Evolutionary conservation across 2,888 invertebrate genomes (phyloP), one percentile per base, ranked within the genome.

Genomic region (Glaucopsyche alexis): DNA sequence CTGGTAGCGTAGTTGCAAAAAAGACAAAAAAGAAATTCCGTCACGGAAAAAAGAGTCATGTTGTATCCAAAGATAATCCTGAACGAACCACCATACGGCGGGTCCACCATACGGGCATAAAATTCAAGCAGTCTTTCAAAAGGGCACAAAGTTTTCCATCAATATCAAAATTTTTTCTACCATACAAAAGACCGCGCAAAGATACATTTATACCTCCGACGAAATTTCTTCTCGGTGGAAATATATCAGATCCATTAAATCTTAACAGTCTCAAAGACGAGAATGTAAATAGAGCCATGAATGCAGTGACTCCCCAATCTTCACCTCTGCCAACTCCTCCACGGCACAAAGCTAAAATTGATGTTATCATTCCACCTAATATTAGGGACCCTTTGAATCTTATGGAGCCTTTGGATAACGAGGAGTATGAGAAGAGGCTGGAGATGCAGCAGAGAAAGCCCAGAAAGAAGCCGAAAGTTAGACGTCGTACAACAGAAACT

Each of bases 191-290:
- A 74, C 94, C 96, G 71, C 95, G 96, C 78, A 96, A 96, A 81
- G 95, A 96, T 78, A 94, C 94, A 73, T 95, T 96, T 78, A 96
- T 98, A 81, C 96, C 98, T 72, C 98, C 99, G 0, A 98, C 98
- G 0, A 98, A 98, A 87, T 99, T 99, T 89, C 91, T 98, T 6
- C 94, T 99, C 2, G 99, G 99, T 66, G 99, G 99, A 9, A 99
- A 98, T 87, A 98, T 98, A 79, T 96, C 96, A 79, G 99, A 99
- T 93, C 99, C 99, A 0, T 90, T 99, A 67, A 99, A 99, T 91
- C 90, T 99, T 75, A 98, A 97, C 83, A 98, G 98, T 83, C 94
- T 99, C 80, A 97, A 96, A 87, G 96, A 96, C 85, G 96, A 96
- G 84, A 96, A 96, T 80, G 93, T 95, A 29, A 95, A 95, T 81